Evolutionary conservation across 1,140 invertebrate species (phyloP).

Genomic region (Helicorthomorpha holstii): DNA sequence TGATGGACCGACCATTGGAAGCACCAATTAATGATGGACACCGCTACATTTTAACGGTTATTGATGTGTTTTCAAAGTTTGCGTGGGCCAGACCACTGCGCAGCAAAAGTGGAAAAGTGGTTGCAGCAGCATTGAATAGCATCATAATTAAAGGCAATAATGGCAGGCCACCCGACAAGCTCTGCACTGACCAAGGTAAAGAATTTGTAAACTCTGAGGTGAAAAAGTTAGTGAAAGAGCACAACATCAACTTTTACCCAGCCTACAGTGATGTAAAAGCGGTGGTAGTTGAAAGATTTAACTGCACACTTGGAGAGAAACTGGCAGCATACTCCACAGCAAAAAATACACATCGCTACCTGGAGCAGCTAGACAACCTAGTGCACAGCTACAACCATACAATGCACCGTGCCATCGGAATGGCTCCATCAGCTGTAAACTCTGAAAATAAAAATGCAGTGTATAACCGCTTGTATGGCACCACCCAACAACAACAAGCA

Average conservation of each 20-base stretch:
- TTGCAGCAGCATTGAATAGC: conserved; percentile 8
- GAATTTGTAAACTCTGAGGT: neutral
- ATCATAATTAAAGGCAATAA: neutral
- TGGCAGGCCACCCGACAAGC: neutral
- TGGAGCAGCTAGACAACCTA: conserved; percentile 8
- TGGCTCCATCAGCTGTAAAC: neutral
- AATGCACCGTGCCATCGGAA: conserved; percentile 2
- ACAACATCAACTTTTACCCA: neutral
- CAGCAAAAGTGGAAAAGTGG: conserved; percentile 6
- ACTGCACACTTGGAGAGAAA: conserved; percentile 10
- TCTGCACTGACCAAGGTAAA: neutral
- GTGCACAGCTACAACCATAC: conserved; percentile 11
- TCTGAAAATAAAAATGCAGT: neutral
- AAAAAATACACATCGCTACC: conserved; percentile 9
- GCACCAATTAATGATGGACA: conserved; percentile 10
- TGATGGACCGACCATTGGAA: conserved; percentile 9
- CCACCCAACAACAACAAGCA: neutral
- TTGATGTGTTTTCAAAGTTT: conserved; percentile 13
- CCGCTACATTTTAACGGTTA: conserved; percentile 9
- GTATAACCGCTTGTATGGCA: neutral
- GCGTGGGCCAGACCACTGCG: conserved; percentile 10
- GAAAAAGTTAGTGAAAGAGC: neutral
- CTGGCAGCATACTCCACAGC: conserved; percentile 11
- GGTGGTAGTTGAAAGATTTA: conserved; percentile 12
- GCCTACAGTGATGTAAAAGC: conserved; percentile 11